Evolutionary conservation across 1,140 invertebrate species (phyloP).

Genomic region (Telenomus remus): DNA sequence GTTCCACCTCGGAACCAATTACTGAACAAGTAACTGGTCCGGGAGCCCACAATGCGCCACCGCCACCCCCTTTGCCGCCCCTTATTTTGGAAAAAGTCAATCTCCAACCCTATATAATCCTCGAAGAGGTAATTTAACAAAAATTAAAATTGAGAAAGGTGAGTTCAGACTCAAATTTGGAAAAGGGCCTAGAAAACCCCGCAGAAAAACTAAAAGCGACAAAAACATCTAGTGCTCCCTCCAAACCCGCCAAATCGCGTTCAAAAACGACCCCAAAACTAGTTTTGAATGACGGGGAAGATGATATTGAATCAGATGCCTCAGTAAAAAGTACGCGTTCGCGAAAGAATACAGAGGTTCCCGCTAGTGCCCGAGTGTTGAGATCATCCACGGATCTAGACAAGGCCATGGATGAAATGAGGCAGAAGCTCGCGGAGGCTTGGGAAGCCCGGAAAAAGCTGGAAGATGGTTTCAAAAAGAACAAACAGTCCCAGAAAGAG

Average conservation of each 20-base stretch:
- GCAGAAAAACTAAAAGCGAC: neutral
- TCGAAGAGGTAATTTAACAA: neutral
- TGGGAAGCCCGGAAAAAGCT: neutral
- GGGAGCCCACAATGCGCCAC: too few relatives aligned
- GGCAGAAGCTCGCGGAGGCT: neutral
- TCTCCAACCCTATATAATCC: neutral
- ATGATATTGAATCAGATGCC: too few relatives aligned
- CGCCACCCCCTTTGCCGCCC: neutral
- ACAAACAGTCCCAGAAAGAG: neutral
- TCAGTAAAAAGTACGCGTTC: too few relatives aligned
- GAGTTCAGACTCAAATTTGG: too few relatives aligned
- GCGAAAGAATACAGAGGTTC: too few relatives aligned
- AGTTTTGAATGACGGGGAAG: too few relatives aligned
- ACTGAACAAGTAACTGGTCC: neutral
- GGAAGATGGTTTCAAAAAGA: neutral
- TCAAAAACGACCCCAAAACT: too few relatives aligned
- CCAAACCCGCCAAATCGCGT: too few relatives aligned
- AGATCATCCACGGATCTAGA: neutral
- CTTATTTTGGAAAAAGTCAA: neutral
- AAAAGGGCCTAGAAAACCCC: too few relatives aligned
- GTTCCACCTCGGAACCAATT: neutral
- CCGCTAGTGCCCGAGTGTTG: neutral
- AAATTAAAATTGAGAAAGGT: neutral
- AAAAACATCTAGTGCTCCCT: neutral
- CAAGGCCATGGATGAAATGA: neutral